A percentile compares a stretch with the other conserved stretches of the same genome.
Conservation (phyloP, 2,797 vertebrate species). For the Numenius phaeopus region DNA sequence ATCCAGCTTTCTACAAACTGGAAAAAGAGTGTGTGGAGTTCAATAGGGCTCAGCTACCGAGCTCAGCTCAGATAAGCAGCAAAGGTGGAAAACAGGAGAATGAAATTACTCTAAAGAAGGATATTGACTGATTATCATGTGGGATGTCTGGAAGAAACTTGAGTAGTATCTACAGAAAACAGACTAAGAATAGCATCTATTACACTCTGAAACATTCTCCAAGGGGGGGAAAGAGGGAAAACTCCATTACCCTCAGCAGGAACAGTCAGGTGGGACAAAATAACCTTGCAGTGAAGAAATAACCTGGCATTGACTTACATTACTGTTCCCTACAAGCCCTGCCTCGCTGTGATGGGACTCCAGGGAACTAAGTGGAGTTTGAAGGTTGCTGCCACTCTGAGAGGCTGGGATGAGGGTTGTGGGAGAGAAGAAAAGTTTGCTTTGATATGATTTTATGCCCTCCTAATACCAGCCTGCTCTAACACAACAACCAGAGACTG, state of each 20-base stretch:
- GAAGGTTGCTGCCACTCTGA: not conserved
- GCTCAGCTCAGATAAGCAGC: not conserved
- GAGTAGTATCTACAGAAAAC: not conserved
- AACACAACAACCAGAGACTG: not conserved
- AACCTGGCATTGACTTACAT: not conserved
- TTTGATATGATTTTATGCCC: not conserved
- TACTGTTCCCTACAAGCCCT: not conserved
- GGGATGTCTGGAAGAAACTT: not conserved
- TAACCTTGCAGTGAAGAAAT: not conserved
- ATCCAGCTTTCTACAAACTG: slow-evolving; percentile 22
- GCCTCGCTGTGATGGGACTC: not conserved
- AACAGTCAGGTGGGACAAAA: not conserved
- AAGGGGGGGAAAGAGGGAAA: not conserved
- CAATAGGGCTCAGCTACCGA: not conserved
- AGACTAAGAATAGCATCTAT: not conserved
- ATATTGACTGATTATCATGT: not conserved
- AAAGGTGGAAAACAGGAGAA: not conserved
- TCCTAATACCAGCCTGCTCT: not conserved
- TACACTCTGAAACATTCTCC: not conserved
- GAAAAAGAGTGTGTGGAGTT: not conserved
- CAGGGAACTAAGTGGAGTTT: not conserved
- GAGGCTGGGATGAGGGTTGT: not conserved
- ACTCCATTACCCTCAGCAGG: not conserved
- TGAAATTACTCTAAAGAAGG: not conserved
- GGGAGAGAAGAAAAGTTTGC: not conserved